Evolutionary conservation across 37 sponge, comb jelly and placozoan genomes (phyloP).

Genomic region (Geodia barretti): DNA sequence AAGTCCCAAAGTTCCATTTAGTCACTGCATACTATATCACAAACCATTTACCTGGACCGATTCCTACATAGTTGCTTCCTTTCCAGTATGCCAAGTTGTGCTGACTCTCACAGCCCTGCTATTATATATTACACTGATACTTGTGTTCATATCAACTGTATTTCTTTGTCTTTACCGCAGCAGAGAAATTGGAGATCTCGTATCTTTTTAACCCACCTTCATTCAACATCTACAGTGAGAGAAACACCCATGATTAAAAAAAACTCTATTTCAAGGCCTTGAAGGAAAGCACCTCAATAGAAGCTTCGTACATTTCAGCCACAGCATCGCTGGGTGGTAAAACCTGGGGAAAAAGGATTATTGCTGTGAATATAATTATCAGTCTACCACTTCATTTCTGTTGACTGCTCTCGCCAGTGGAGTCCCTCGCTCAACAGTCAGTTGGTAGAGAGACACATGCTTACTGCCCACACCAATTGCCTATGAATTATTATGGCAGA

Average conservation of each 20-base stretch:
- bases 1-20: too few species aligned
- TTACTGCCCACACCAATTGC: constrained; percentile 47
- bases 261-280: too few species aligned
- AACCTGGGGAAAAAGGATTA: constrained; percentile 16
- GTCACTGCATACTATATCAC: not conserved
- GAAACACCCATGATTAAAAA: too few species aligned
- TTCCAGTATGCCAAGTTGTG: constrained; percentile 80
- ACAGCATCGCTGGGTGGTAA: constrained; percentile 17
- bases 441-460: constrained; percentile 82
- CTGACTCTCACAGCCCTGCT: constrained; percentile 62
- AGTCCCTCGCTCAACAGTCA: constrained; percentile 81
- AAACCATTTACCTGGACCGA: constrained; percentile 68
- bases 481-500: too few species aligned
- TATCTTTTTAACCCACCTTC: constrained; percentile 35
- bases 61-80: constrained; percentile 70
- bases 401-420: constrained; percentile 50
- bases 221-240: constrained; percentile 29
- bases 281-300: constrained; percentile 22
- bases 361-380: too few species aligned
- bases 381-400: constrained; percentile 39
- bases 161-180: constrained; percentile 27
- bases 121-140: too few species aligned
- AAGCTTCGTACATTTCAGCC: constrained; percentile 44
- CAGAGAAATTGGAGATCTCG: constrained; percentile 78
- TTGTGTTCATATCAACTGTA: too few species aligned